Conservation (phyloP, 2,888 invertebrate species). For the Chrysomela aeneicollis region DNA sequence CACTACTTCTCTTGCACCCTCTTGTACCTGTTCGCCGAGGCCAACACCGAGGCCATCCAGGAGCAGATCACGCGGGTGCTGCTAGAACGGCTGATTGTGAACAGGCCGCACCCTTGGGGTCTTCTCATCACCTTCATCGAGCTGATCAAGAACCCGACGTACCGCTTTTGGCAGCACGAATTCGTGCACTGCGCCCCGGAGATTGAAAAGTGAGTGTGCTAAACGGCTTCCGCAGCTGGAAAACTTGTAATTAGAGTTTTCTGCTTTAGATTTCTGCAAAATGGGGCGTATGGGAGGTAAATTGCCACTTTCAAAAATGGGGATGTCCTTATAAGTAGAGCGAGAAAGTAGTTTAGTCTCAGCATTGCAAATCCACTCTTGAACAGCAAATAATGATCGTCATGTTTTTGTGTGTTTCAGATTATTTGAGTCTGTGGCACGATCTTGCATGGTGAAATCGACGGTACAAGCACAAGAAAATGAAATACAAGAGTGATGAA, state of each 20-base stretch:
- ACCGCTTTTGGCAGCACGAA: slow-evolving; percentile 99
- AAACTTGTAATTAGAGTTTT: too few relatives aligned
- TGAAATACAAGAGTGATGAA: slow-evolving; percentile 72
- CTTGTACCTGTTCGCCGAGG: slow-evolving; percentile 96
- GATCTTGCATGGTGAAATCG: slow-evolving; percentile 91
- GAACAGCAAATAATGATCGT: neutral
- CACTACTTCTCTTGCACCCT: slow-evolving; percentile 99
- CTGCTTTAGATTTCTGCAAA: too few relatives aligned
- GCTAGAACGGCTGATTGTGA: slow-evolving; percentile 95
- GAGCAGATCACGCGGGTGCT: slow-evolving; percentile 98
- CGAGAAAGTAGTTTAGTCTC: too few relatives aligned
- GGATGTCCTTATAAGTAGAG: too few relatives aligned
- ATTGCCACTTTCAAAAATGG: too few relatives aligned
- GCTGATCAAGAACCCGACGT: slow-evolving; percentile 96
- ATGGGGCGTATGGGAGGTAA: too few relatives aligned
- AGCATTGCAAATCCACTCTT: neutral
- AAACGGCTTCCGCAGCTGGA: too few relatives aligned
- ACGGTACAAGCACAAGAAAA: slow-evolving; percentile 69
- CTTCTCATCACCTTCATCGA: slow-evolving; percentile 98
- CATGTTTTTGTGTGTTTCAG: slow-evolving; percentile 66
- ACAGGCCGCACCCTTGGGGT: slow-evolving; percentile 99
- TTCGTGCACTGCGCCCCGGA: slow-evolving; percentile 99
- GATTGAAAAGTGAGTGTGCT: slow-evolving; percentile 89
- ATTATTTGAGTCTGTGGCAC: slow-evolving; percentile 94
- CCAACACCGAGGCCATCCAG: slow-evolving; percentile 96